Evolutionary conservation across 2,888 invertebrate genomes (phyloP), one percentile per base, ranked within the genome.

Genomic region (Tenodera sinensis): DNA sequence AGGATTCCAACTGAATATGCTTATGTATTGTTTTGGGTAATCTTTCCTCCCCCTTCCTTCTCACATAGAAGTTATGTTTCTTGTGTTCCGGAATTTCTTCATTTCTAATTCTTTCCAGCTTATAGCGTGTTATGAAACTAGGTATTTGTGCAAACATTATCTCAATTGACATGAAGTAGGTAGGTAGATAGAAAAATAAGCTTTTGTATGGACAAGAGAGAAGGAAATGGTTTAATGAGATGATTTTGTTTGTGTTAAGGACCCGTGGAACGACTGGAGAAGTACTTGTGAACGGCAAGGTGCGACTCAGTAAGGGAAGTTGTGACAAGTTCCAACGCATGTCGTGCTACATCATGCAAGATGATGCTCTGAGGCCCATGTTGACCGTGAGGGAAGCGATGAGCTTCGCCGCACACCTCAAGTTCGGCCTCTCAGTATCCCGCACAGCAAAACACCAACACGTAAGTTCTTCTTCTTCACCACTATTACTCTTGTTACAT

Each of bases 271-370:
- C 96, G 28, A 94, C 94, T 90, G 98, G 98, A 25, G 95, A 95
- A 91, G 95, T 98, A 88, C 93, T 95, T 86, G 95, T 97, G 83
- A 97, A 97, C 93, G 97, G 96, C 9, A 94, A 95, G 91, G 92
- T 93, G 89, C 93, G 94, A 87, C 95, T 95, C 85, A 95, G 97
- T 2, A 95, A 96, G 92, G 87, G 27, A 3, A 71, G n/a, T 1
- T 20, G 9, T 1, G 28, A 71, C 30, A 94, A 96, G 83, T 95
- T 96, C 91, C 95, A 96, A 71, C 95, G 96, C 91, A 95, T 97
- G 81, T 97, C 97, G 2, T 96, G 97, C 91, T 98, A 97, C 94
- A 98, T 98, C 92, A 97, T 97, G 93, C 98, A 98, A 92, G 96
- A 97, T 90, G 97, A 97, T 92, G 94, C 96, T 92, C 93, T 97